phyloP scores from a whole-genome alignment of 2,113 vertebrate species.

The Chlamydotis undulata region DNA sequence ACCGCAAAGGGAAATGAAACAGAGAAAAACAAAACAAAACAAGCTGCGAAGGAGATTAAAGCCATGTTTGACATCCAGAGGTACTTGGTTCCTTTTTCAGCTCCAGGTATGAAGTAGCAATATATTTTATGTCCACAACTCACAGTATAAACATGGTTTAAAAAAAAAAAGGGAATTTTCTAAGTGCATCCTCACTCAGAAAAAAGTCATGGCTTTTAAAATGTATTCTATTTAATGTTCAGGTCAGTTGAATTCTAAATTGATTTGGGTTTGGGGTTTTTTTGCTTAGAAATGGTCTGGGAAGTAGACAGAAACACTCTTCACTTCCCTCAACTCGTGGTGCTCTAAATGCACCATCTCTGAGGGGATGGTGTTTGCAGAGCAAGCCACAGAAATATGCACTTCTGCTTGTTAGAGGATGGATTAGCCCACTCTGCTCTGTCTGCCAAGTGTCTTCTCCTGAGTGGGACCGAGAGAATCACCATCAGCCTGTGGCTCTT shows the following conservation, averaged over 20 bases:
- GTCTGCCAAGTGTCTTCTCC: neutral
- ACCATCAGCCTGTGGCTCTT: neutral
- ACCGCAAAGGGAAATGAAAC: slow-evolving; percentile 58
- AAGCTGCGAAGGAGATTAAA: slow-evolving; percentile 45
- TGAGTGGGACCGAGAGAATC: neutral
- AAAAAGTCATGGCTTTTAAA: neutral
- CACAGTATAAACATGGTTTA: neutral
- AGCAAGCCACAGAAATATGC: neutral
- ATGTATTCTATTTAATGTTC: neutral
- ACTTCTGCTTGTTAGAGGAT: neutral
- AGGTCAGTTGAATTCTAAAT: neutral
- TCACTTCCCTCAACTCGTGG: neutral
- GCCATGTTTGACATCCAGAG: slow-evolving; percentile 4
- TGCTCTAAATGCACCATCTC: neutral
- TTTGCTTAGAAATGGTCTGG: neutral
- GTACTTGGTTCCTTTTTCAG: neutral
- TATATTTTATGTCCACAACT: neutral
- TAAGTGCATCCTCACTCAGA: neutral
- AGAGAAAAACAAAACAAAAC: slow-evolving; percentile 54
- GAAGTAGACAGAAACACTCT: neutral
- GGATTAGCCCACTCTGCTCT: neutral
- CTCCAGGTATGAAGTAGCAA: neutral
- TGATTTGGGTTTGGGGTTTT: neutral
- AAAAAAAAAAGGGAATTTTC: neutral
- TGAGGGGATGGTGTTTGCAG: neutral